Percentiles rank a stretch among this genome's conserved stretches.
Conservation (phyloP, 1,140 invertebrate genomes). For the Heliconius melpomene region DNA sequence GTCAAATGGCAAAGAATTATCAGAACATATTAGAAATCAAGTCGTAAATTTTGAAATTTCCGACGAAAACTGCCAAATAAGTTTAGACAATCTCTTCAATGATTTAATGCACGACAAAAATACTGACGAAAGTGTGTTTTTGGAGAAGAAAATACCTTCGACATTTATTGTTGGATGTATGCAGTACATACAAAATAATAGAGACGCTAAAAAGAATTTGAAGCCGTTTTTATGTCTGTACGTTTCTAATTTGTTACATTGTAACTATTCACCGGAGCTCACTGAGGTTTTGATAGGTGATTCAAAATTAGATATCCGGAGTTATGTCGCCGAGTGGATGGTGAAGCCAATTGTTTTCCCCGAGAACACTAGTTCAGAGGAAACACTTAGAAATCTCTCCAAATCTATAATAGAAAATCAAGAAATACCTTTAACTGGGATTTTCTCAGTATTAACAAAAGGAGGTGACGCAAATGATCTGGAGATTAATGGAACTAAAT, state of each 20-base stretch:
- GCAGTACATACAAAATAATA: slow-evolving; percentile 61
- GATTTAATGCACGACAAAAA: slow-evolving; percentile 66
- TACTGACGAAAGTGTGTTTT: slow-evolving; percentile 59
- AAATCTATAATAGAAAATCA: slow-evolving; percentile 61
- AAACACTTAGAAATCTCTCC: slow-evolving; percentile 56
- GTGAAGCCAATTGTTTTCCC: slow-evolving; percentile 54
- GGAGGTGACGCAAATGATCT: slow-evolving; percentile 49
- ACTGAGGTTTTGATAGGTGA: slow-evolving; percentile 71
- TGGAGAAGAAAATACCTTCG: slow-evolving; percentile 71
- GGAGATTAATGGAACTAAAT: slow-evolving; percentile 44
- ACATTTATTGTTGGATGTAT: slow-evolving; percentile 73
- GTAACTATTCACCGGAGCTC: slow-evolving; percentile 70
- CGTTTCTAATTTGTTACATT: slow-evolving; percentile 70
- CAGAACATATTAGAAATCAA: slow-evolving; percentile 58
- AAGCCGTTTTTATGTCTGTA: slow-evolving; percentile 70
- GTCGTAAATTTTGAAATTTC: slow-evolving; percentile 62
- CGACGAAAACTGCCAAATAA: slow-evolving; percentile 52
- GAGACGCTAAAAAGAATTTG: slow-evolving; percentile 62
- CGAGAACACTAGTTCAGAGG: slow-evolving; percentile 55
- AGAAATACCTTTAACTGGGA: slow-evolving; percentile 50
- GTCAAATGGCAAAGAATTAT: slow-evolving; percentile 56
- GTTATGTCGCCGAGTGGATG: slow-evolving; percentile 70
- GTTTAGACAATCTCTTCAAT: slow-evolving; percentile 69
- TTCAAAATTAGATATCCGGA: slow-evolving; percentile 64
- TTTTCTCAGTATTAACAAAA: slow-evolving; percentile 56